Percentiles rank a stretch among this genome's conserved stretches.
These are phyloP conservation scores for Tetramorium simillimum DNA, from an alignment of 1,140 invertebrate genomes.

Conservation along the genomic window DNA sequence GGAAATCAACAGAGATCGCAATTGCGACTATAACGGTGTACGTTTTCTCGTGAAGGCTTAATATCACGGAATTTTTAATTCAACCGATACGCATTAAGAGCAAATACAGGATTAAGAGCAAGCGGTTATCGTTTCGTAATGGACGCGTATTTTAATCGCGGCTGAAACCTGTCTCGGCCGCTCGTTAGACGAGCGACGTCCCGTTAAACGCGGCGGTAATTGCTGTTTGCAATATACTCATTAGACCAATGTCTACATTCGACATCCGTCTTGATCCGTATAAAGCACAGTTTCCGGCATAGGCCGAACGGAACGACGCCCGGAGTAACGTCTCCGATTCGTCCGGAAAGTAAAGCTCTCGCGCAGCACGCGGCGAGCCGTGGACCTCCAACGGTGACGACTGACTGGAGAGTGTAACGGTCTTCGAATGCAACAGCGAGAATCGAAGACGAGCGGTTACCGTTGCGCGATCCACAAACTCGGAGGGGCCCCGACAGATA, in stretches of 20 bases:
- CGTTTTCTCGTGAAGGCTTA: not conserved
- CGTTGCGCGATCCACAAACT: conserved; percentile 84
- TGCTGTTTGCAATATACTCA: conserved; percentile 9
- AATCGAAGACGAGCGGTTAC: conserved; percentile 78
- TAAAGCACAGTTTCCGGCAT: not conserved
- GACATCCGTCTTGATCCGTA: not conserved
- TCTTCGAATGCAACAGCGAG: conserved; percentile 77
- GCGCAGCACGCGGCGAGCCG: conserved; percentile 40
- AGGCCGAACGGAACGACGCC: not conserved
- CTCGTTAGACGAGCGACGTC: not conserved
- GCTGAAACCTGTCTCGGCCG: not conserved
- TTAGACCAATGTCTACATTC: not conserved
- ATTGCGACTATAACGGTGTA: not conserved
- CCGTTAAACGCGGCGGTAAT: conserved; percentile 24
- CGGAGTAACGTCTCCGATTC: not conserved
- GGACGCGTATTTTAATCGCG: not conserved
- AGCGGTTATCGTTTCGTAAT: conserved; percentile 38
- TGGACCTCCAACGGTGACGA: conserved; percentile 63
- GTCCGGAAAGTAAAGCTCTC: conserved; percentile 49
- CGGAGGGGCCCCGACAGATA: conserved; percentile 68
- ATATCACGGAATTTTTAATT: conserved; percentile 8
- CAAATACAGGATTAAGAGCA: conserved; percentile 31
- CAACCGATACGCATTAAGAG: conserved; percentile 10
- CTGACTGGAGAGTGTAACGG: conserved; percentile 82
- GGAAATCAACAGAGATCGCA: not conserved